phyloP scores from a whole-genome alignment of 2,888 invertebrate species.

The Alsophila aescularia region DNA sequence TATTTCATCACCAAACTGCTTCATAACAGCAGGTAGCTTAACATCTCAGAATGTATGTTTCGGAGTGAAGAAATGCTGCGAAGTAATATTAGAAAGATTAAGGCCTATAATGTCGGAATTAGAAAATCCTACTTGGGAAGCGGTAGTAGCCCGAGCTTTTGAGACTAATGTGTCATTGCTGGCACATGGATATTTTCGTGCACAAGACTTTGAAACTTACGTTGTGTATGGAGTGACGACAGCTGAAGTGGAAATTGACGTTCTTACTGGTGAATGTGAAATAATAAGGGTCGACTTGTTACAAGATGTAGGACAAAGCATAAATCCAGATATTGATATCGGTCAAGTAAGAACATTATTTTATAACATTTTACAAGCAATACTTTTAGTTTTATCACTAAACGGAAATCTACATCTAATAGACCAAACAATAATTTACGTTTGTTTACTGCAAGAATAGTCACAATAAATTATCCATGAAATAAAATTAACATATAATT shows the following conservation, averaged over 20 bases:
- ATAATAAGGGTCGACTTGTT: slow-evolving; percentile 85
- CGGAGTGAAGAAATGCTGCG: slow-evolving; percentile 79
- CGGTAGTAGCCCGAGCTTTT: slow-evolving; percentile 75
- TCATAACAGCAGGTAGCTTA: slow-evolving; percentile 86
- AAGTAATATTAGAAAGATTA: slow-evolving; percentile 70
- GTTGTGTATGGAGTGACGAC: slow-evolving; percentile 85
- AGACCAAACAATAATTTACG: no score
- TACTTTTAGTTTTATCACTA: no score
- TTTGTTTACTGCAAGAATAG: no score
- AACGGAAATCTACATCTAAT: no score
- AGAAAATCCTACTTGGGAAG: slow-evolving; percentile 73
- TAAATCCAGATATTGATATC: slow-evolving; percentile 86
- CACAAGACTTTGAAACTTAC: no score
- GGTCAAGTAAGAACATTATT: slow-evolving; percentile 86
- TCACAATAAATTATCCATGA: no score
- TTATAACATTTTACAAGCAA: no score
- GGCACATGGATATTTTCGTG: no score
- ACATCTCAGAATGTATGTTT: slow-evolving; percentile 86
- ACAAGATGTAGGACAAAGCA: slow-evolving; percentile 86
- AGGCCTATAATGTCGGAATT: slow-evolving; percentile 65
- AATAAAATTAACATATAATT: no score
- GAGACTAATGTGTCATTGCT: slow-evolving; percentile 54
- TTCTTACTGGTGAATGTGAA: slow-evolving; percentile 89
- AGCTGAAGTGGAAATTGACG: slow-evolving; percentile 88
- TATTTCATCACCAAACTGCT: slow-evolving; percentile 86